Evolutionary conservation across 2,113 vertebrate species (phyloP).

Genomic region (Strix uralensis): DNA sequence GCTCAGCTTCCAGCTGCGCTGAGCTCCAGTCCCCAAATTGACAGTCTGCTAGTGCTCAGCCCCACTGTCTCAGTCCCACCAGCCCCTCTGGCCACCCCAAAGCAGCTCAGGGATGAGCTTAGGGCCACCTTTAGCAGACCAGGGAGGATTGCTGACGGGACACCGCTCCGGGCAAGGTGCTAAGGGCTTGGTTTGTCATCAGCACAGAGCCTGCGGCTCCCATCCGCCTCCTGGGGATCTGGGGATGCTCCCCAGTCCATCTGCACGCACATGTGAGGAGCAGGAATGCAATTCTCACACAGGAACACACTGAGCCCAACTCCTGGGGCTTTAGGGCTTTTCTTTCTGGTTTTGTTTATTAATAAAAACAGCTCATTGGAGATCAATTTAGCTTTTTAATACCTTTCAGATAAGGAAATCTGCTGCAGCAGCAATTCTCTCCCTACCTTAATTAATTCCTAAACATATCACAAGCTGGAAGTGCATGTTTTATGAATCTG

Average conservation of each 20-base stretch:
- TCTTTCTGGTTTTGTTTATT: not conserved
- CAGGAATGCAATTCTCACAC: rapidly evolving
- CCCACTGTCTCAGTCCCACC: not conserved
- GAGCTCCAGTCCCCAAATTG: not conserved
- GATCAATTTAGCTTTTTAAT: slow-evolving; percentile 66
- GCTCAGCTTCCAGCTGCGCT: not conserved
- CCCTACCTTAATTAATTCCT: slow-evolving; percentile 74
- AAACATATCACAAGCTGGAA: slow-evolving; percentile 69
- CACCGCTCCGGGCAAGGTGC: not conserved
- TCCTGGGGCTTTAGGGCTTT: not conserved
- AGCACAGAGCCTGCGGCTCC: not conserved
- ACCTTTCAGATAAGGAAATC: slow-evolving; percentile 65
- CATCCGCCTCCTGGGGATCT: not conserved
- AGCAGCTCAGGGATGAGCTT: not conserved
- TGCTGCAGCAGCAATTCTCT: slow-evolving; percentile 67
- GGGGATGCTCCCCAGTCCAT: not conserved
- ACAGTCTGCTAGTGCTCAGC: rapidly evolving
- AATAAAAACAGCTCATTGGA: slow-evolving; percentile 39
- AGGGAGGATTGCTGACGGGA: not conserved
- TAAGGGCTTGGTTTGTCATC: not conserved
- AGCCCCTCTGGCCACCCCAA: too few relatives aligned
- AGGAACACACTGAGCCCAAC: not conserved
- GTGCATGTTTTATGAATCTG: slow-evolving; percentile 57
- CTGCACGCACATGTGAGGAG: not conserved
- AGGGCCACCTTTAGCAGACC: not conserved